Evolutionary conservation across 2,888 invertebrate species (phyloP).

Genomic region (Noctua janthina): DNA sequence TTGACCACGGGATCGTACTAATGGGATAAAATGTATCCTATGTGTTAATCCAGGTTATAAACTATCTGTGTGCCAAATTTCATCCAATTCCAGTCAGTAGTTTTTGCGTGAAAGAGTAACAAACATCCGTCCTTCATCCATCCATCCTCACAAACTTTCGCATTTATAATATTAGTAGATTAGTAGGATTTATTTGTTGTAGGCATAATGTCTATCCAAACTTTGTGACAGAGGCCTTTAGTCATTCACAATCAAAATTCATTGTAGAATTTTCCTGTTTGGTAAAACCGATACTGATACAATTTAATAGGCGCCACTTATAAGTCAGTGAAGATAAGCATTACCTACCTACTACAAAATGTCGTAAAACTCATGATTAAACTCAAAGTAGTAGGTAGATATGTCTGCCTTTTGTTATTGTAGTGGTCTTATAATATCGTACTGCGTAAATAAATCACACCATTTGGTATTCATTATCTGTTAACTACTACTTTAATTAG

Average conservation of each 20-base stretch:
- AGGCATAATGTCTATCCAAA: not conserved
- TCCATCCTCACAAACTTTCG: too few relatives aligned
- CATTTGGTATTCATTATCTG: slow-evolving; percentile 15
- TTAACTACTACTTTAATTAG: not conserved
- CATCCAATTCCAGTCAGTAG: too few relatives aligned
- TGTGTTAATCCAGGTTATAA: too few relatives aligned
- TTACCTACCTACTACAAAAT: not conserved
- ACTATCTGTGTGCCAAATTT: too few relatives aligned
- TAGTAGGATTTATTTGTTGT: too few relatives aligned
- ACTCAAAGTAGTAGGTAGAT: not conserved
- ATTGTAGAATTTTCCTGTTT: slow-evolving; percentile 26
- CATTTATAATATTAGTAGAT: too few relatives aligned
- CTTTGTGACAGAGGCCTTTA: not conserved
- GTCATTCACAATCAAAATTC: slow-evolving; percentile 1
- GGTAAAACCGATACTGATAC: not conserved
- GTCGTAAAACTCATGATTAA: not conserved
- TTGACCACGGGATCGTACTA: too few relatives aligned
- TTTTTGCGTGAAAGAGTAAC: too few relatives aligned
- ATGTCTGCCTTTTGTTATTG: not conserved
- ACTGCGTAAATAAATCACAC: slow-evolving; percentile 29
- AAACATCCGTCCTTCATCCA: too few relatives aligned
- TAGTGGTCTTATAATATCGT: not conserved
- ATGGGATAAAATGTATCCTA: too few relatives aligned
- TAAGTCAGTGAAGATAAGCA: not conserved
- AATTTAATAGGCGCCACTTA: slow-evolving; percentile 4